These are phyloP conservation scores for Notospermus geniculatus DNA, from an alignment of 1,140 invertebrate species.

Conservation along the genomic window DNA sequence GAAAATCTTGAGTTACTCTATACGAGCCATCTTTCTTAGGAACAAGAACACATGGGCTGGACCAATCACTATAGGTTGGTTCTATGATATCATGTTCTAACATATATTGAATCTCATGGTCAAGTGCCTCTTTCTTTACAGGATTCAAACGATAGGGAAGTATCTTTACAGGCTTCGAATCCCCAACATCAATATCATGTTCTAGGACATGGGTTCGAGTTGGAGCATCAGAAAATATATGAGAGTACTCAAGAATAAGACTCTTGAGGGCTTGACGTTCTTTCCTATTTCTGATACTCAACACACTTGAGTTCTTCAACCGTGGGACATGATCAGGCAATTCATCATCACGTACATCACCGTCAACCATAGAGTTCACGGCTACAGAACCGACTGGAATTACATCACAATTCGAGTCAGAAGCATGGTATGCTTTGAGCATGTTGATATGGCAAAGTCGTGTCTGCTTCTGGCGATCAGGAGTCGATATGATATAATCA, in stretches of 20 bases:
- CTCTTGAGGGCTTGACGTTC: neutral
- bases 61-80: slow-evolving; percentile 14
- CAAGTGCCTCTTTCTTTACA: neutral
- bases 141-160: slow-evolving; percentile 9
- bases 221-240: no score
- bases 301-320: no score
- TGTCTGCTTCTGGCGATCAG: slow-evolving; percentile 10
- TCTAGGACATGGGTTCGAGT: neutral
- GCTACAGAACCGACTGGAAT: no score
- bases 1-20: slow-evolving; percentile 22
- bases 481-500: slow-evolving; percentile 19
- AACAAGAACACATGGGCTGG: slow-evolving; percentile 19
- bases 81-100: slow-evolving; percentile 16
- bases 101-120: slow-evolving; percentile 6
- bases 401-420: no score
- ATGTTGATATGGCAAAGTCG: slow-evolving; percentile 15
- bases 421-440: slow-evolving; percentile 21
- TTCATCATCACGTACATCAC: no score
- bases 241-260: slow-evolving; percentile 9
- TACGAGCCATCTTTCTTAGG: slow-evolving; percentile 22
- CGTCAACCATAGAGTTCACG: no score
- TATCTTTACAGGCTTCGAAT: slow-evolving; percentile 10
- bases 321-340: no score
- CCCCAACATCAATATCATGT: slow-evolving; percentile 14
- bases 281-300: no score